Evolutionary conservation across 2,113 vertebrate genomes (phyloP).

Genomic region (Eublepharis macularius): DNA sequence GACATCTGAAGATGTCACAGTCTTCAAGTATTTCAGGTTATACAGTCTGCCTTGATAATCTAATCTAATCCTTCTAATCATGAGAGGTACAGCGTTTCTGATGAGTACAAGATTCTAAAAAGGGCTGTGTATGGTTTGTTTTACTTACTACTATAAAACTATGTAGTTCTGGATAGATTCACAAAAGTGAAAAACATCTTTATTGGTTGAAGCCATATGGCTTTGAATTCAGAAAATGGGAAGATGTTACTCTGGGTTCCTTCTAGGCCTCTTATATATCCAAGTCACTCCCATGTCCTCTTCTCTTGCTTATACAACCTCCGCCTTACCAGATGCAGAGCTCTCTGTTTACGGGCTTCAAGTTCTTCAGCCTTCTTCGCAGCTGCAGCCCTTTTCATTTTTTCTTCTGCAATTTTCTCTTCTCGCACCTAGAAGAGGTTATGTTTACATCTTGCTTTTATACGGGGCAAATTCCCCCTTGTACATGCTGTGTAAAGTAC

Average conservation of each 20-base stretch:
- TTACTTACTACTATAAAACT: background rate
- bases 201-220: background rate
- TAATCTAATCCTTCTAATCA: background rate
- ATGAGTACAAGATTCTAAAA: background rate
- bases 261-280: too few relatives aligned
- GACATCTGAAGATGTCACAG: background rate
- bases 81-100: background rate
- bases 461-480: fast-evolving
- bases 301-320: too few relatives aligned
- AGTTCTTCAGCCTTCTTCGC: constrained; percentile 87
- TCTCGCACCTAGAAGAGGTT: constrained; percentile 72
- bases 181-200: background rate
- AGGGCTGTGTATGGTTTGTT: background rate
- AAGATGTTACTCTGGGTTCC: background rate
- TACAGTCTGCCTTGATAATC: too few relatives aligned
- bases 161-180: background rate
- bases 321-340: constrained; percentile 80
- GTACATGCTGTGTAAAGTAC: fast-evolving
- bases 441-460: fast-evolving
- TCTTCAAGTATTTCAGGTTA: background rate
- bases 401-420: constrained; percentile 88
- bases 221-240: background rate
- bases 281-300: background rate
- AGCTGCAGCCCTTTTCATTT: constrained; percentile 83
- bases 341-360: constrained; percentile 80